Evolutionary conservation across 1,140 invertebrate species (phyloP).

Genomic region (Caerostris extrusa): DNA sequence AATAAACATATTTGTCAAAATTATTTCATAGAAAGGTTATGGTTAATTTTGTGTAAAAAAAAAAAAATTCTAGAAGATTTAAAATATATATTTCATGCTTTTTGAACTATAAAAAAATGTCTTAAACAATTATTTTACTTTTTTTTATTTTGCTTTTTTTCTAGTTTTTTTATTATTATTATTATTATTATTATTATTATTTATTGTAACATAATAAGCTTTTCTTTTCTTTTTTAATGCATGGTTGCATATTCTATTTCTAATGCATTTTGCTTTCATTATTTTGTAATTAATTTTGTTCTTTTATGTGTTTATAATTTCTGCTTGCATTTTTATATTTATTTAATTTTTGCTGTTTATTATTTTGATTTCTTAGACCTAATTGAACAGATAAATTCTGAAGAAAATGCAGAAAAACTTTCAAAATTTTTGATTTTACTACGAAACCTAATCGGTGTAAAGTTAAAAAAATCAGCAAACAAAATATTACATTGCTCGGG

Average conservation of each 20-base stretch:
- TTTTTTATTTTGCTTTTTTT: too few species aligned
- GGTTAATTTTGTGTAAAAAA: too few species aligned
- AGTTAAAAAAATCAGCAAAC: neutral
- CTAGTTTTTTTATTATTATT: too few species aligned
- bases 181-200: neutral
- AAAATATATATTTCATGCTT: too few species aligned
- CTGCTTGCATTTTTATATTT: neutral
- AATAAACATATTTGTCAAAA: too few species aligned
- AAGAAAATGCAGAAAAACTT: neutral
- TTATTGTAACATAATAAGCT: neutral
- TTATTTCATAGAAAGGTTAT: too few species aligned
- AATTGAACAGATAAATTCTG: neutral
- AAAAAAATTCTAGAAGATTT: too few species aligned
- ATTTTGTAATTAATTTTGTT: neutral
- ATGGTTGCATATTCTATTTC: neutral
- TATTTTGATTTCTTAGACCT: conserved; percentile 17
- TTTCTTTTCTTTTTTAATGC: neutral
- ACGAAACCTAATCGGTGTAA: neutral
- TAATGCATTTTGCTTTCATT: neutral
- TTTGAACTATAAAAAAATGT: too few species aligned
- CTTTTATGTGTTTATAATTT: neutral
- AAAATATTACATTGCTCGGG: neutral
- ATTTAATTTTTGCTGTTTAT: neutral
- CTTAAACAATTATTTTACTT: too few species aligned
- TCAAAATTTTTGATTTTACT: conserved; percentile 16